phyloP scores from a whole-genome alignment of 2,113 vertebrate genomes.

The Syrrhaptes paradoxus region DNA sequence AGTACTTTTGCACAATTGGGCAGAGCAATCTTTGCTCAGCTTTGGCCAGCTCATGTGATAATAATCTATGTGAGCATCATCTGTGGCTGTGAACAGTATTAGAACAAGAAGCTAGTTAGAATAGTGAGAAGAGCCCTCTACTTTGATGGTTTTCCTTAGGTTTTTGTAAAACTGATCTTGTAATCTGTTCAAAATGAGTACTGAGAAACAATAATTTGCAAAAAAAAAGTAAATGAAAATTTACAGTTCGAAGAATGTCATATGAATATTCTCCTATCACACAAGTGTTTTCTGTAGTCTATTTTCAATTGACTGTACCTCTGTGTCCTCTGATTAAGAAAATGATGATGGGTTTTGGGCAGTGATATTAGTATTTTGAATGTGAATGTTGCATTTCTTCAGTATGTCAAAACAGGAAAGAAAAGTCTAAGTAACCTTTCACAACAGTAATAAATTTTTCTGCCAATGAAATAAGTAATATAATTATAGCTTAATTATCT shows the following conservation, averaged over 20 bases:
- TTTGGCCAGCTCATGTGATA: neutral
- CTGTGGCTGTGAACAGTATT: neutral
- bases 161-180: neutral
- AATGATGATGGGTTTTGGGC: neutral
- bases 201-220: neutral
- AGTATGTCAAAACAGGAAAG: conserved; percentile 26
- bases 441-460: neutral
- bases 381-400: neutral
- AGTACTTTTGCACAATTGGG: neutral
- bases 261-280: neutral
- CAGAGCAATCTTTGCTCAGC: neutral
- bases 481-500: conserved; percentile 35
- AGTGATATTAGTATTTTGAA: conserved; percentile 6
- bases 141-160: neutral
- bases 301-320: neutral
- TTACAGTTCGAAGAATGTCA: neutral
- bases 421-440: conserved; percentile 28
- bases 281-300: neutral
- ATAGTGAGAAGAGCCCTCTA: neutral
- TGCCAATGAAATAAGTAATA: neutral
- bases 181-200: neutral
- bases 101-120: neutral
- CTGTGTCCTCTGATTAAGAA: neutral
- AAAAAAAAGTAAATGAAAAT: neutral
- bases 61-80: neutral